phyloP scores from a whole-genome alignment of 2,797 vertebrate species.

The Neosilurus mollespiculum region DNA sequence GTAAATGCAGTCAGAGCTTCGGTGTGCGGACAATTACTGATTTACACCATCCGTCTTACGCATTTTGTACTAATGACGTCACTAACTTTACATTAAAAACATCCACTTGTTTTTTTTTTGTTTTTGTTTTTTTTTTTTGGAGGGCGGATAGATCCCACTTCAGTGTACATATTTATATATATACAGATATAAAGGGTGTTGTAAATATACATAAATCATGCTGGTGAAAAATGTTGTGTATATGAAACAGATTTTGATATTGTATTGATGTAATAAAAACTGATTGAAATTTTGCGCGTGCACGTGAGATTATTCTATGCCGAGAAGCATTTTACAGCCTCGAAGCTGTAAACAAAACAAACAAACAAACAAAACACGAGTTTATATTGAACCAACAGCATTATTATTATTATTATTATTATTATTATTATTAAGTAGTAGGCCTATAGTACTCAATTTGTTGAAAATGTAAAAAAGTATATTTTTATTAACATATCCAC shows the following conservation, averaged over 20 bases:
- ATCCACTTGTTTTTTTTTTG: too few species aligned
- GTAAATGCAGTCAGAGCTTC: neutral
- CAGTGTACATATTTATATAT: conserved; percentile 57
- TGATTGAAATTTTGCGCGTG: neutral
- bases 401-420: neutral
- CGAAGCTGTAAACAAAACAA: neutral
- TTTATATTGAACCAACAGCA: neutral
- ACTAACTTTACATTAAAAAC: neutral
- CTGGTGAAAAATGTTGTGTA: conserved; percentile 19
- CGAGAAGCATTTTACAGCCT: too few species aligned
- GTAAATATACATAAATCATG: conserved; percentile 34
- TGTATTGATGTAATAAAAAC: conserved; percentile 66
- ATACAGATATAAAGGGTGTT: conserved; percentile 30
- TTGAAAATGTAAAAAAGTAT: too few species aligned
- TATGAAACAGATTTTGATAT: conserved; percentile 61
- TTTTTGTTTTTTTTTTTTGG: neutral
- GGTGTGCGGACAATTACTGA: conserved; percentile 33
- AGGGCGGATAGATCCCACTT: conserved; percentile 13
- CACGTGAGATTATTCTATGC: conserved; percentile 29
- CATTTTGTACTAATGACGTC: conserved; percentile 20
- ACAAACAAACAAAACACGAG: neutral
- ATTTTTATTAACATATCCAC: neutral
- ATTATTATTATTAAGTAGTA: neutral
- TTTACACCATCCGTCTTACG: conserved; percentile 2
- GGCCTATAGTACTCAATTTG: neutral